These are phyloP conservation scores for Umimayanthus kanabou DNA, from an alignment of 92 coral and sea anemone species.

Conservation along the genomic window DNA sequence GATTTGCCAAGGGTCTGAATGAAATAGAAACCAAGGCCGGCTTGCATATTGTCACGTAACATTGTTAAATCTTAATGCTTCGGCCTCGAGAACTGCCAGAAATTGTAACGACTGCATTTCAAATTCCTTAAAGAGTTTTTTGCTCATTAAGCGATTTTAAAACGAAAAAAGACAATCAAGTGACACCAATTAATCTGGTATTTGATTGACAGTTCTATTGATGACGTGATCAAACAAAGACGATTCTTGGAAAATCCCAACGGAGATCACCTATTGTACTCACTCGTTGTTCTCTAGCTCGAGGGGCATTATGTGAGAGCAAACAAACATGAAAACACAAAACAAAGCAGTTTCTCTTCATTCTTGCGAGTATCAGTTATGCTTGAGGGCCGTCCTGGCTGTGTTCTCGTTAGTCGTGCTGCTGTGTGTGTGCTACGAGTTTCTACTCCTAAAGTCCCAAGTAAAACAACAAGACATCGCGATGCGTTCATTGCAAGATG, in stretches of 20 bases:
- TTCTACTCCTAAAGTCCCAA: slow-evolving; percentile 40
- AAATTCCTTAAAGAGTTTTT: too few species aligned
- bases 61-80: not conserved
- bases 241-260: slow-evolving; percentile 36
- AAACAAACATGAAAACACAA: slow-evolving; percentile 7
- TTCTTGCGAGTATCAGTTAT: not conserved
- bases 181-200: not conserved
- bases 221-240: slow-evolving; percentile 27
- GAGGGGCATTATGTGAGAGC: slow-evolving; percentile 8
- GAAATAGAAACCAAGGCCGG: not conserved
- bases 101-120: slow-evolving; percentile 14
- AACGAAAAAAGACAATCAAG: not conserved
- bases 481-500: slow-evolving; percentile 39
- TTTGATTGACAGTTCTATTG: slow-evolving; percentile 28
- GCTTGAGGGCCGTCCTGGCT: not conserved
- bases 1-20: not conserved
- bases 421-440: slow-evolving; percentile 21
- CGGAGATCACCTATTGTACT: not conserved
- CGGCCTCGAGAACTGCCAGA: not conserved
- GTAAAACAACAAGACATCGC: slow-evolving; percentile 47
- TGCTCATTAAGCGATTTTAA: not conserved
- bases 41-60: not conserved
- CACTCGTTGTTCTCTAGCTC: not conserved
- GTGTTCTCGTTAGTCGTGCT: not conserved
- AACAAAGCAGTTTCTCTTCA: not conserved